Conservation (phyloP, 1,140 invertebrate species). For the Caenorhabditis tropicalis region DNA sequence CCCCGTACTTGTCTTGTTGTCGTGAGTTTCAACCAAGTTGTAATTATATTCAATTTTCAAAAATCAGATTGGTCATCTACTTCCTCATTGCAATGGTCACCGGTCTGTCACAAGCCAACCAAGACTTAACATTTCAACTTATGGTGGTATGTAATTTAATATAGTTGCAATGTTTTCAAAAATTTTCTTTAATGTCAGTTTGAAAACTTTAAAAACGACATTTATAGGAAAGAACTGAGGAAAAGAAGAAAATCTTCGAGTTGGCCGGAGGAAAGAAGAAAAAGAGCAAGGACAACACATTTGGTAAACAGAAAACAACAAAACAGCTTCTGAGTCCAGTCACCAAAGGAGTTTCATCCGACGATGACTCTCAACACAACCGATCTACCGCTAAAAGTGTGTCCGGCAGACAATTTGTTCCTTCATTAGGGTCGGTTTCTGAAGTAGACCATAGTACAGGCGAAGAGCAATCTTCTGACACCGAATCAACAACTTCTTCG, state of each 20-base stretch:
- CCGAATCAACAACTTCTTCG: not conserved
- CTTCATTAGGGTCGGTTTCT: constrained; percentile 43
- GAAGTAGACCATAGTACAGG: constrained; percentile 40
- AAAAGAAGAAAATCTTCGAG: constrained; percentile 88
- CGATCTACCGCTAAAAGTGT: constrained; percentile 26
- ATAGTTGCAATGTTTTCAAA: too few relatives aligned
- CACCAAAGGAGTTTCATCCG: constrained; percentile 48
- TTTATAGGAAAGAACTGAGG: constrained; percentile 83
- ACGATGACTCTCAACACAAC: constrained; percentile 21
- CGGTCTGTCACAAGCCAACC: constrained; percentile 88
- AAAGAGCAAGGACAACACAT: constrained; percentile 33
- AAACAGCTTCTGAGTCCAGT: constrained; percentile 10
- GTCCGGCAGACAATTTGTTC: constrained; percentile 40
- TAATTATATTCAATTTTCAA: not conserved
- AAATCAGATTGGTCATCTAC: constrained; percentile 83
- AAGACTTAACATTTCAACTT: constrained; percentile 81
- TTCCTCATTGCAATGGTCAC: constrained; percentile 87
- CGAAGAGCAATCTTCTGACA: constrained; percentile 44
- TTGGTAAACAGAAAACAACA: not conserved
- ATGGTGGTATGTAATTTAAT: constrained; percentile 64
- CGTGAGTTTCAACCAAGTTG: constrained; percentile 72
- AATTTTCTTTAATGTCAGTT: too few relatives aligned
- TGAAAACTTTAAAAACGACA: constrained; percentile 79
- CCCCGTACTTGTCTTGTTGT: constrained; percentile 84
- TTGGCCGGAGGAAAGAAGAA: constrained; percentile 76